These are phyloP conservation scores for Drosophila multiciliata DNA, from an alignment of 2,888 invertebrate species.

Conservation along the genomic window DNA sequence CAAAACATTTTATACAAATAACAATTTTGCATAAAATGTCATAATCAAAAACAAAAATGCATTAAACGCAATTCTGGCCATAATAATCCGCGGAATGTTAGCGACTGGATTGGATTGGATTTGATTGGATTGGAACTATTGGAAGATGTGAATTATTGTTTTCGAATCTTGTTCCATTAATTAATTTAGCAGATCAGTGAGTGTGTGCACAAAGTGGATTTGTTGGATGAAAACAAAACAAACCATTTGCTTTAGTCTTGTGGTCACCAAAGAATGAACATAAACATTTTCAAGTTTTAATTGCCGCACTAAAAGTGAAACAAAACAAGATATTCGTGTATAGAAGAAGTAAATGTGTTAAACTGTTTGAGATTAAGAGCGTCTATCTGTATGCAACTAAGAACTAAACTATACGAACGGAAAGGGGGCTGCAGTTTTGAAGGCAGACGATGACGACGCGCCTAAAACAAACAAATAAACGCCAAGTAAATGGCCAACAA, in stretches of 20 bases:
- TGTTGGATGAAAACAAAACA: constrained; percentile 27
- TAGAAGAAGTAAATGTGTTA: constrained; percentile 60
- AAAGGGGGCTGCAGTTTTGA: constrained; percentile 19
- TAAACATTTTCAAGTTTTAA: constrained; percentile 78
- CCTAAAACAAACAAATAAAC: constrained; percentile 80
- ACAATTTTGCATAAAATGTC: not conserved
- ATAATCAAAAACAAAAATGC: not conserved
- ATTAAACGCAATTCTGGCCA: not conserved
- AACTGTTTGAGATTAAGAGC: constrained; percentile 61
- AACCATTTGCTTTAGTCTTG: constrained; percentile 63
- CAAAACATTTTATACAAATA: not conserved
- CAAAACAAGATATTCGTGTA: constrained; percentile 22
- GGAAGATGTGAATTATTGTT: not conserved
- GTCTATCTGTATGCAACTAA: constrained; percentile 42
- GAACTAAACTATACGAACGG: constrained; percentile 8
- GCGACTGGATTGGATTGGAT: not conserved
- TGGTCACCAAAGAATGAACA: constrained; percentile 70
- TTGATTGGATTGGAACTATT: too few species aligned
- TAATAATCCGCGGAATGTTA: not conserved
- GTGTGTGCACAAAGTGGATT: constrained; percentile 20
- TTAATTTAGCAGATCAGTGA: constrained; percentile 3
- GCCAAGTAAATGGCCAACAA: constrained; percentile 71
- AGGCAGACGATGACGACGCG: constrained; percentile 65
- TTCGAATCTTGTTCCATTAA: not conserved
- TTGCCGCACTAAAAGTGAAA: constrained; percentile 70